phyloP scores from a whole-genome alignment of 2,113 vertebrate species.

The Dasyurus viverrinus region DNA sequence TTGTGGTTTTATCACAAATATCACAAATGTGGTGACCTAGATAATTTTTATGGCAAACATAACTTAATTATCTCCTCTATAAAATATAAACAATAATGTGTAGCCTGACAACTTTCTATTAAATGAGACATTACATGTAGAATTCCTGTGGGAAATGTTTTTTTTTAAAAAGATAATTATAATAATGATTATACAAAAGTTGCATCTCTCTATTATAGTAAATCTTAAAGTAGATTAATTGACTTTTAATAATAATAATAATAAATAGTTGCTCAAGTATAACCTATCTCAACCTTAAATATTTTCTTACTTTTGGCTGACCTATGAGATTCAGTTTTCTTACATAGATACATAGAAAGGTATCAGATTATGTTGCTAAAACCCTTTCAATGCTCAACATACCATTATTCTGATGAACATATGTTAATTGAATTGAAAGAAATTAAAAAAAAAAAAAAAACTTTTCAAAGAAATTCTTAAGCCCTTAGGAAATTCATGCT shows the following conservation, averaged over 20 bases:
- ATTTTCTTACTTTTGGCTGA: neutral
- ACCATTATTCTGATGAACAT: neutral
- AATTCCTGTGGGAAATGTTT: neutral
- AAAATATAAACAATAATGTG: neutral
- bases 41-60: neutral
- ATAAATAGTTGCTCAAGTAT: neutral
- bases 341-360: neutral
- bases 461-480: neutral
- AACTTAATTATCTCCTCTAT: neutral
- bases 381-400: neutral
- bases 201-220: neutral
- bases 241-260: no score
- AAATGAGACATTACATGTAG: neutral
- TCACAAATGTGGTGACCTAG: neutral
- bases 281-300: neutral
- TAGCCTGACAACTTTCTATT: neutral
- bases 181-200: neutral
- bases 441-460: neutral
- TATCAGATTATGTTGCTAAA: neutral
- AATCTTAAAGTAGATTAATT: neutral
- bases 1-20: neutral
- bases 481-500: neutral
- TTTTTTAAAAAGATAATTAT: neutral
- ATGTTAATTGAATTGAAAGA: neutral
- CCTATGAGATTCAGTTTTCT: neutral